These are phyloP conservation scores for Helostoma temminkii DNA, from an alignment of 2,797 vertebrate species.

Conservation along the genomic window DNA sequence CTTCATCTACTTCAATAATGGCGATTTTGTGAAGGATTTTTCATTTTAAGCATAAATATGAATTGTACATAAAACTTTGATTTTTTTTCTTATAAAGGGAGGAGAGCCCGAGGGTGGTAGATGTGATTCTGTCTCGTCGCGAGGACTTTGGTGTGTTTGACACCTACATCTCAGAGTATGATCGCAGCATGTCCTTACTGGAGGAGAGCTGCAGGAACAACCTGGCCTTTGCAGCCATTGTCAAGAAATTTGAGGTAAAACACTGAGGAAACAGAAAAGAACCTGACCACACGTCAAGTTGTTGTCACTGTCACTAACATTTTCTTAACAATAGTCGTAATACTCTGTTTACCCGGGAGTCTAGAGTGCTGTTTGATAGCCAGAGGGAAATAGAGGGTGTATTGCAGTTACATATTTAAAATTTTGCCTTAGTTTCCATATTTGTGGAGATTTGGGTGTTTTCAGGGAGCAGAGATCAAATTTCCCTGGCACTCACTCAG, in stretches of 20 bases:
- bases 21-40: neutral
- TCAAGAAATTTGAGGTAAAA: constrained; percentile 92
- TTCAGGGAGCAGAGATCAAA: constrained; percentile 27
- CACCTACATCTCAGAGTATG: constrained; percentile 91
- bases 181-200: constrained; percentile 90
- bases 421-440: constrained; percentile 26
- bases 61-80: neutral
- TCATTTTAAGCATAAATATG: neutral
- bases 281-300: neutral
- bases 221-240: constrained; percentile 80
- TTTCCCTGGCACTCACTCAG: constrained; percentile 37
- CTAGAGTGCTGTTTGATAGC: neutral
- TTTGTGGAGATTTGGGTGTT: constrained; percentile 32
- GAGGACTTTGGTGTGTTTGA: constrained; percentile 88
- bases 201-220: constrained; percentile 87
- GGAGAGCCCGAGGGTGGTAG: constrained; percentile 89
- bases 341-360: neutral
- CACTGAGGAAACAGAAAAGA: neutral
- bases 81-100: constrained; percentile 83
- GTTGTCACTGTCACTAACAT: neutral
- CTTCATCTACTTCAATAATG: too few relatives aligned
- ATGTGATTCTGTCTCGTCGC: constrained; percentile 88
- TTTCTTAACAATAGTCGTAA: neutral
- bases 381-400: neutral
- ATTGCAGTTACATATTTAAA: constrained; percentile 30